Evolutionary conservation across 2,888 invertebrate genomes (phyloP).

Genomic region (Drosophila helvetica): DNA sequence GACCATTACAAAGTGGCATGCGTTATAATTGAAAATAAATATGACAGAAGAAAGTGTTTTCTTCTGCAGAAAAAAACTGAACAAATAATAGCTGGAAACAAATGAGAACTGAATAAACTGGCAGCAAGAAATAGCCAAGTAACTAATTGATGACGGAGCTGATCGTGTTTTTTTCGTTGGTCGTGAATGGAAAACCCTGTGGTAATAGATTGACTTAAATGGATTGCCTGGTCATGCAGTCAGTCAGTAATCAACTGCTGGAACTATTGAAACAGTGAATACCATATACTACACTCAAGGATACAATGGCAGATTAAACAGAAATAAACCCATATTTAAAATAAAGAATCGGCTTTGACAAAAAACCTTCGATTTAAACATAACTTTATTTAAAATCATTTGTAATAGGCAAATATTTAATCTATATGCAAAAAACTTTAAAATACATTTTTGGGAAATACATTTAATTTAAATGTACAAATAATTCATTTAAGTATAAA

Average conservation of each 20-base stretch:
- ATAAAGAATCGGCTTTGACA: no score
- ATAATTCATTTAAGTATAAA: no score
- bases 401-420: no score
- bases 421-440: no score
- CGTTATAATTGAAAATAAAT: constrained; percentile 75
- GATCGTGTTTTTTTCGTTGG: constrained; percentile 9
- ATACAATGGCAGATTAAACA: no score
- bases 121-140: constrained; percentile 20
- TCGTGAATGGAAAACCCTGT: not conserved
- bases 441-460: no score
- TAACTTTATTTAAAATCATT: no score
- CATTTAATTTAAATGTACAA: no score
- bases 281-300: not conserved
- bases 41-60: constrained; percentile 46
- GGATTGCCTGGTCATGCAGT: constrained; percentile 22
- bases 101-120: constrained; percentile 8
- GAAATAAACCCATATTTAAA: no score
- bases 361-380: no score
- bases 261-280: not conserved
- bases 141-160: constrained; percentile 69
- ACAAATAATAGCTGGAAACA: constrained; percentile 10
- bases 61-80: constrained; percentile 6
- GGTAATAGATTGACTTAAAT: not conserved
- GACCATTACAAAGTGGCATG: constrained; percentile 65
- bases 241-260: constrained; percentile 16